A percentile compares a stretch with the other conserved stretches of the same genome.
Evolutionary conservation across 2,888 invertebrate species (phyloP).

Genomic region (Ophion obscuratus): DNA sequence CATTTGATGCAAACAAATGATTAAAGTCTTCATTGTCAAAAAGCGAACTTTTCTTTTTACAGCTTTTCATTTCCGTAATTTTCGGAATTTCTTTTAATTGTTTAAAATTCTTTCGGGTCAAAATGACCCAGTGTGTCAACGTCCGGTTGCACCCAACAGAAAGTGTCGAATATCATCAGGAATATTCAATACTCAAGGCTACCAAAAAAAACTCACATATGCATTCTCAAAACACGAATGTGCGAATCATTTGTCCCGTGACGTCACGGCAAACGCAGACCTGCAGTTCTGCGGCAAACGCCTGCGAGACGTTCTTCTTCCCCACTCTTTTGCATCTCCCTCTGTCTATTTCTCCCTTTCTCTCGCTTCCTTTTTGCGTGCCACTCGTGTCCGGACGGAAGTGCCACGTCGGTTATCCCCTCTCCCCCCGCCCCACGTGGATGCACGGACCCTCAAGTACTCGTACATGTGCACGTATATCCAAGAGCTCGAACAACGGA

Average conservation of each 20-base stretch:
- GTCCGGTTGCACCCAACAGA: no score
- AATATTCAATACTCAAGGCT: not conserved
- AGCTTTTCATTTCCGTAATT: no score
- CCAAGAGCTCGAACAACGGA: slow-evolving; percentile 24
- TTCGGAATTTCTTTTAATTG: no score
- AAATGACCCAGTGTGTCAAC: no score
- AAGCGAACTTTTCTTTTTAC: no score
- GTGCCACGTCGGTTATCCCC: slow-evolving; percentile 79
- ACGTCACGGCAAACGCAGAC: not conserved
- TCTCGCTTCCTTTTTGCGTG: slow-evolving; percentile 44
- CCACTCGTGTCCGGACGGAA: slow-evolving; percentile 75
- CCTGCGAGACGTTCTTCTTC: slow-evolving; percentile 4
- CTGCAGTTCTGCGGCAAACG: not conserved
- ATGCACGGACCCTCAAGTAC: slow-evolving; percentile 65
- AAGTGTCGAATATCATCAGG: no score
- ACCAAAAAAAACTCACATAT: not conserved
- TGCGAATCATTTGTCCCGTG: not conserved
- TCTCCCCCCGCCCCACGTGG: slow-evolving; percentile 37
- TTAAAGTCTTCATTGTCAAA: no score
- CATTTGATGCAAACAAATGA: no score
- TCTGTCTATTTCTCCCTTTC: slow-evolving; percentile 21
- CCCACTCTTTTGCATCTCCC: slow-evolving; percentile 1
- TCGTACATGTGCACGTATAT: slow-evolving; percentile 9
- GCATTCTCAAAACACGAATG: not conserved
- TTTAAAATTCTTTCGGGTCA: no score